phyloP scores from a whole-genome alignment of 2,888 invertebrate genomes.

The Phalera bucephala region DNA sequence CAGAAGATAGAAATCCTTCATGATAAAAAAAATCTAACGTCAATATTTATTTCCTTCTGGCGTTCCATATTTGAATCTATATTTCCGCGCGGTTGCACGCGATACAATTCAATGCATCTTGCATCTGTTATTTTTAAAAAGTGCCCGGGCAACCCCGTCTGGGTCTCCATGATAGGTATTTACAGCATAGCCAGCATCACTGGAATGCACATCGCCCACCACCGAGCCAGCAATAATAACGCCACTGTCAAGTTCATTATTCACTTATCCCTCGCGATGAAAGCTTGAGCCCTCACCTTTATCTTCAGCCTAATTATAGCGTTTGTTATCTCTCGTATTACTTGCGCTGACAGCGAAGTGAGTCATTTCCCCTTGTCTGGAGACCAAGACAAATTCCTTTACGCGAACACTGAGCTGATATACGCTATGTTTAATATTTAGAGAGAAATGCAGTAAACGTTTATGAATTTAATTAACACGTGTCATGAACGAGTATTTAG shows the following conservation, averaged over 20 bases:
- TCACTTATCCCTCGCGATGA: slow-evolving; percentile 42
- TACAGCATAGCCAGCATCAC: slow-evolving; percentile 42
- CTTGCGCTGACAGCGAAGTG: slow-evolving; percentile 34
- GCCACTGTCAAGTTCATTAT: slow-evolving; percentile 79
- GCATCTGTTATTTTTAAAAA: slow-evolving; percentile 16
- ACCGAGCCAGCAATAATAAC: slow-evolving; percentile 54
- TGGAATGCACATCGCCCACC: slow-evolving; percentile 64
- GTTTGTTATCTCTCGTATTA: slow-evolving; percentile 35
- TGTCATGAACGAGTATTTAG: too few species aligned
- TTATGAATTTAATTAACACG: too few species aligned
- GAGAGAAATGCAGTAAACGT: too few species aligned
- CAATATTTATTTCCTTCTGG: neutral
- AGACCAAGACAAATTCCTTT: slow-evolving; percentile 30
- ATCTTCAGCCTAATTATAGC: slow-evolving; percentile 36
- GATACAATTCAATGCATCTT: neutral
- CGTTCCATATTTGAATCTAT: neutral
- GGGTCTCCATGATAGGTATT: slow-evolving; percentile 41
- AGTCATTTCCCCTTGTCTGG: slow-evolving; percentile 34
- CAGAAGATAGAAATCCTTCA: too few species aligned
- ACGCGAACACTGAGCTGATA: slow-evolving; percentile 14
- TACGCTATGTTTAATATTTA: too few species aligned
- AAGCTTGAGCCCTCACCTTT: slow-evolving; percentile 28
- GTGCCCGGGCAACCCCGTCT: slow-evolving; percentile 29
- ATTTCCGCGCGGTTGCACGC: neutral
- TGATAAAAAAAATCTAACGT: too few species aligned